Conservation (phyloP, 2,113 vertebrate genomes). For the Brachyistius frenatus region DNA sequence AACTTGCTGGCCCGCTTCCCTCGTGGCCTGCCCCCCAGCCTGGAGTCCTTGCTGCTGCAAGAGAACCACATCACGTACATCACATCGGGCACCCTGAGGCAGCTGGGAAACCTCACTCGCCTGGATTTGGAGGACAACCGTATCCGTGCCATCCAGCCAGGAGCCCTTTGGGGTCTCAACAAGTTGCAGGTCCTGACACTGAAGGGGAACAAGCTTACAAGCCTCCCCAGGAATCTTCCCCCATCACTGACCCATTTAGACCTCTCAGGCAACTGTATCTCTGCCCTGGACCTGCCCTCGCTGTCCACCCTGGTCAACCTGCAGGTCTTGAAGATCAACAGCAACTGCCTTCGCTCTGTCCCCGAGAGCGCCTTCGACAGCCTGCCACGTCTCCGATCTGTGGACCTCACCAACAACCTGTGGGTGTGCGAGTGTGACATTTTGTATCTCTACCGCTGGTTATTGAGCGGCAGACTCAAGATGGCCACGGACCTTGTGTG, state of each 20-base stretch:
- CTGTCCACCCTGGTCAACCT: conserved; percentile 79
- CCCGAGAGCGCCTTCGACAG: conserved; percentile 80
- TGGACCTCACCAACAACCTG: conserved; percentile 81
- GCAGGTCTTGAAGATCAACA: conserved; percentile 84
- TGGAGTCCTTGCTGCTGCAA: conserved; percentile 83
- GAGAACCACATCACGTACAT: conserved; percentile 86
- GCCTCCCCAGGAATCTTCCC: conserved; percentile 78
- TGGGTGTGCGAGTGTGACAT: conserved; percentile 86
- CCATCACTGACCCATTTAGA: conserved; percentile 81
- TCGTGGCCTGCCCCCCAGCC: conserved; percentile 82
- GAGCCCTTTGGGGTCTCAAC: conserved; percentile 73
- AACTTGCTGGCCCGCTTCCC: conserved; percentile 83
- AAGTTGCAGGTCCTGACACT: conserved; percentile 78
- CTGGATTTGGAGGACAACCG: conserved; percentile 84
- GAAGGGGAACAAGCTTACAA: conserved; percentile 80
- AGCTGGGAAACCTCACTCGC: conserved; percentile 82
- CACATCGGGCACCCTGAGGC: conserved; percentile 76
- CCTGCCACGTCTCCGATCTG: conserved; percentile 72
- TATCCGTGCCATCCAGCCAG: conserved; percentile 82
- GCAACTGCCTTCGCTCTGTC: conserved; percentile 83
- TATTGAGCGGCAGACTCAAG: conserved; percentile 73
- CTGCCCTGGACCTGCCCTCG: conserved; percentile 74
- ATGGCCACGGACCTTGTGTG: conserved; percentile 81
- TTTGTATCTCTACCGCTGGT: conserved; percentile 83
- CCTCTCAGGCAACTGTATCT: conserved; percentile 84